Evolutionary conservation across 1,140 invertebrate species (phyloP), one percentile per base, ranked within the genome.

Genomic region (Samia ricini): DNA sequence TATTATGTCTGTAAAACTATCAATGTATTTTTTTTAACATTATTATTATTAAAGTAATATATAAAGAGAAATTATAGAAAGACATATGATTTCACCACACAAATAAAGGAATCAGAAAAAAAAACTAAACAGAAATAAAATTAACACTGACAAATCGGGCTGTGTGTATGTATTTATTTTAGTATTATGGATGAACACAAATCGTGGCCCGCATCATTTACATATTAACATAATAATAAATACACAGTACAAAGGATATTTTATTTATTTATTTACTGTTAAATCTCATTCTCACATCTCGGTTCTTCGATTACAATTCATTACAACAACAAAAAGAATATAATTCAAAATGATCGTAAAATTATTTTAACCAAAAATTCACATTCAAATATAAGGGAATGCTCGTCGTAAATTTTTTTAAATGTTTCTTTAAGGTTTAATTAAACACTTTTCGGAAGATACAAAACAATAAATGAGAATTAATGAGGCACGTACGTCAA

Each of bases 101-200:
- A 69, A 71, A 68, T 70, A 76, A 81, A 73, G 66, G 66, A 74
- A 77, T 69, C 58, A 64, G 78, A 74, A 77, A 76, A 77, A 74
- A 68, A 56, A 68, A 52, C n/a, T 42, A 12, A 15, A 15, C 12
- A 42, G 12, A 15, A 42, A 36, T 10, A 36, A 42, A 42, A 42
- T 15, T 15, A 77, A 69, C 57, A 78, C 69, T 72, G 61, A 78
- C 66, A 21, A 21, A 22, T n/a, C 10, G 22, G 76, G 83, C 76
- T 76, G 68, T 66, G 56, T 64, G 62, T 69, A 8, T 51, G 10
- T 42, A 42, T 51, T 51, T 81, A 81, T 84, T 88, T 86, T 84
- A 83, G 75, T 76, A 78, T 87, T 88, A 85, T 87, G 85, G 85
- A 81, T 87, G 86, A 88, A 89, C 86, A 89, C 86, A 89, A 85